Evolutionary conservation across 2,113 vertebrate species (phyloP).

Genomic region (Taxidea taxus): DNA sequence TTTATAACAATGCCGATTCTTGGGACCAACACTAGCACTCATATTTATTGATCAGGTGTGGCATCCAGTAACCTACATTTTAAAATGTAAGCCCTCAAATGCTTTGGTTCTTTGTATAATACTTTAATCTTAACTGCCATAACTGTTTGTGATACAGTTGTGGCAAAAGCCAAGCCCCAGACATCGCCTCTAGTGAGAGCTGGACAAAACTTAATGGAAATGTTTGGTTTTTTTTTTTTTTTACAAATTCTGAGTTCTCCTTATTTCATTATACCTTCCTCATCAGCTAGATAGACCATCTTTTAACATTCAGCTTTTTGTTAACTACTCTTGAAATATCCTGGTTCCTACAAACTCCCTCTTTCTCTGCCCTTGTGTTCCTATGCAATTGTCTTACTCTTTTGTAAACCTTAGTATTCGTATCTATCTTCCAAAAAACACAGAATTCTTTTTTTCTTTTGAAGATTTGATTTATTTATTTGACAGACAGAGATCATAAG

Average conservation of each 20-base stretch:
- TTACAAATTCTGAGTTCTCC: not conserved
- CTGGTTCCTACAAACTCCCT: not conserved
- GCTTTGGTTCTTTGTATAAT: not conserved
- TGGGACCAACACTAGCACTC: not conserved
- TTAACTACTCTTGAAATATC: not conserved
- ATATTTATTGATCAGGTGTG: not conserved
- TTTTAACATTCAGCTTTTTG: not conserved
- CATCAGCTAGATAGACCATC: not conserved
- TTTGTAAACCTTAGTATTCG: not conserved
- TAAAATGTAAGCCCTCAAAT: not conserved
- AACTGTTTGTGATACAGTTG: not conserved
- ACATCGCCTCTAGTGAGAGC: not conserved
- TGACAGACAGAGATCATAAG: no score
- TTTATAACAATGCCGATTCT: not conserved
- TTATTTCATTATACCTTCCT: not conserved
- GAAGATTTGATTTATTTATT: no score
- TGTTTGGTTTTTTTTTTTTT: not conserved
- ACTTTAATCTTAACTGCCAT: not conserved
- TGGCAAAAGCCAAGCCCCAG: not conserved
- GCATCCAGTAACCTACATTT: not conserved
- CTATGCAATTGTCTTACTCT: not conserved
- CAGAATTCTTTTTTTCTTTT: not conserved
- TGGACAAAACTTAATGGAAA: not conserved
- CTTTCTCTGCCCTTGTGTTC: not conserved
- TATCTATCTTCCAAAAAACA: not conserved